Evolutionary conservation across 2,113 vertebrate species (phyloP).

Genomic region (Gorsachius goisagi): DNA sequence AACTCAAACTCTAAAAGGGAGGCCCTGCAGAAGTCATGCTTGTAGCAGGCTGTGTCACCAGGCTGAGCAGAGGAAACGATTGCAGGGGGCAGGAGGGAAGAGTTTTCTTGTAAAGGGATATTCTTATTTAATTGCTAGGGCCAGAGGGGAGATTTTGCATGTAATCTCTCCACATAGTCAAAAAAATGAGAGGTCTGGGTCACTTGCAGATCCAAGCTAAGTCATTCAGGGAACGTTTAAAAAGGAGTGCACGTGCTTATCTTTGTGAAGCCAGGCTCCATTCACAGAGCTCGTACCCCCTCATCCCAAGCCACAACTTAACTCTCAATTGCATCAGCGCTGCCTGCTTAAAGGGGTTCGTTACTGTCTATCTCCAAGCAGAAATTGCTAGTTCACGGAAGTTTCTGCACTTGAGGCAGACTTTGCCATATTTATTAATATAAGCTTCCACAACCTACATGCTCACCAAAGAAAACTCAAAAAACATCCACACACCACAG

Average conservation of each 20-base stretch:
- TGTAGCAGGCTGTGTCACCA: not conserved
- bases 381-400: not conserved
- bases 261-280: not conserved
- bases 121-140: not conserved
- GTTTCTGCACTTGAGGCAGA: not conserved
- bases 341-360: not conserved
- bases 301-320: not conserved
- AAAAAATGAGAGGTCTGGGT: not conserved
- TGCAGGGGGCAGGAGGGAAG: not conserved
- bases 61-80: not conserved
- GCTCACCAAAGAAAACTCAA: not conserved
- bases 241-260: not conserved
- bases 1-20: not conserved
- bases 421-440: not conserved
- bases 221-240: not conserved
- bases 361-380: not conserved
- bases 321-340: not conserved
- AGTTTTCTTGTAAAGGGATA: not conserved
- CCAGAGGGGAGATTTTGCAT: not conserved
- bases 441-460: not conserved
- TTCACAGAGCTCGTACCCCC: rapidly evolving
- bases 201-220: not conserved
- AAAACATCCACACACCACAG: not conserved
- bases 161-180: not conserved
- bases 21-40: not conserved